These are phyloP conservation scores for Brachyhypopomus occidentalis DNA, from an alignment of 2,113 vertebrate species.

Conservation along the genomic window DNA sequence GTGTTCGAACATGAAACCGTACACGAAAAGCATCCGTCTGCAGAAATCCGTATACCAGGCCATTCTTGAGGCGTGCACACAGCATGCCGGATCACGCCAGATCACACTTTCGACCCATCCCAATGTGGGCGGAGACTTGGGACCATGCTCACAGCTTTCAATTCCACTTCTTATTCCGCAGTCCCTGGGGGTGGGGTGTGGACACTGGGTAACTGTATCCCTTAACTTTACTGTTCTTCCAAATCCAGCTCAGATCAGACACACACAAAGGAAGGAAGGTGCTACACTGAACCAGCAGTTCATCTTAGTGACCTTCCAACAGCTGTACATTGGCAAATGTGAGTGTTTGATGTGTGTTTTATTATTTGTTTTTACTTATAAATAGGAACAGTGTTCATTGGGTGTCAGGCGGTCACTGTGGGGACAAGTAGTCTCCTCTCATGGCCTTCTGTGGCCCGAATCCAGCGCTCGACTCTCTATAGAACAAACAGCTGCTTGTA, in stretches of 20 bases:
- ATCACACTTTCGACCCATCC: conserved; percentile 1
- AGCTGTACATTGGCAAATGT: too few relatives aligned
- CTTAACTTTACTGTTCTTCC: neutral
- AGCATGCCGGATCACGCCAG: conserved; percentile 34
- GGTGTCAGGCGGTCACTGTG: too few relatives aligned
- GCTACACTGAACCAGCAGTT: neutral
- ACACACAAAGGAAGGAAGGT: neutral
- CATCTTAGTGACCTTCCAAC: neutral
- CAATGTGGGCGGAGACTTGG: neutral
- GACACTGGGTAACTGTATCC: neutral
- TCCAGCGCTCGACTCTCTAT: too few relatives aligned
- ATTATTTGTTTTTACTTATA: too few relatives aligned
- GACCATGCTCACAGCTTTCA: neutral
- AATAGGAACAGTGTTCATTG: too few relatives aligned
- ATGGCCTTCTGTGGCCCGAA: neutral
- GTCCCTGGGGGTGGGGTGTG: neutral
- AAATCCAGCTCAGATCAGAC: conserved; percentile 13
- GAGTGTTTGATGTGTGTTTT: too few relatives aligned
- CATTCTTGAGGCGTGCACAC: neutral
- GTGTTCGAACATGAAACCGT: too few relatives aligned
- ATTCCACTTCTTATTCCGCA: neutral
- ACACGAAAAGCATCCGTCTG: neutral
- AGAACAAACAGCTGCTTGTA: neutral
- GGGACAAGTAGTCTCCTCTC: neutral
- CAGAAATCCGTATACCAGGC: neutral